Evolutionary conservation across 2,113 vertebrate species (phyloP).

Genomic region (Ictidomys tridecemlineatus): DNA sequence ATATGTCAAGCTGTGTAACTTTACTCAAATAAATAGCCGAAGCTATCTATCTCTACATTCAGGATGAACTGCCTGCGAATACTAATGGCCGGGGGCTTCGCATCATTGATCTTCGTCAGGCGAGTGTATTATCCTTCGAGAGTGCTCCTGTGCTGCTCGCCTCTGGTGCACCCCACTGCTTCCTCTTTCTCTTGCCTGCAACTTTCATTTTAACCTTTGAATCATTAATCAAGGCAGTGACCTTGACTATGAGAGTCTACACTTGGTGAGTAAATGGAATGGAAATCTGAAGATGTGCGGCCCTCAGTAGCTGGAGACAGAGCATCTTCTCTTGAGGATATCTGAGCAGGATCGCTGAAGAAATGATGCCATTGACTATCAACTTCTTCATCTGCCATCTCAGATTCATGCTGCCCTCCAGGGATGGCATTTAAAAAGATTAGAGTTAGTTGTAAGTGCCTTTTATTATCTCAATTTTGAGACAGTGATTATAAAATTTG

Average conservation of each 20-base stretch:
- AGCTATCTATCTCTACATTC: background rate
- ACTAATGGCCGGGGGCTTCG: constrained; percentile 49
- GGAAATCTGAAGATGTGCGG: constrained; percentile 14
- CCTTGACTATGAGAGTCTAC: constrained; percentile 61
- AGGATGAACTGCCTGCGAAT: constrained; percentile 52
- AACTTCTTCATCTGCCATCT: background rate
- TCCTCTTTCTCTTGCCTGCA: constrained; percentile 22
- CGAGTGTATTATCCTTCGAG: background rate
- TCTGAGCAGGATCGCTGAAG: background rate
- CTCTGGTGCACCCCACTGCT: background rate
- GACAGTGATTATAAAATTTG: background rate
- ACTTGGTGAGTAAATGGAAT: constrained; percentile 23
- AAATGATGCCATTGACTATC: background rate
- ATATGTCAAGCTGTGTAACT: constrained; percentile 62
- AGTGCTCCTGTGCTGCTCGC: background rate
- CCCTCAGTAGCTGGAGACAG: background rate
- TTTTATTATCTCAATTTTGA: background rate
- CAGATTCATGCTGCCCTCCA: background rate
- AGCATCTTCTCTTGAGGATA: background rate
- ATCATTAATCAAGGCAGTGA: constrained; percentile 67
- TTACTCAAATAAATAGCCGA: constrained; percentile 53
- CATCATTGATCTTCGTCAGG: constrained; percentile 73
- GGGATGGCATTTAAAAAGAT: background rate
- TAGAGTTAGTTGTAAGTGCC: background rate
- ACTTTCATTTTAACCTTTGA: constrained; percentile 70